A percentile compares a stretch with the other conserved stretches of the same genome.
These are phyloP conservation scores for Hyla sarda DNA, from an alignment of 2,113 vertebrate species.

Conservation along the genomic window DNA sequence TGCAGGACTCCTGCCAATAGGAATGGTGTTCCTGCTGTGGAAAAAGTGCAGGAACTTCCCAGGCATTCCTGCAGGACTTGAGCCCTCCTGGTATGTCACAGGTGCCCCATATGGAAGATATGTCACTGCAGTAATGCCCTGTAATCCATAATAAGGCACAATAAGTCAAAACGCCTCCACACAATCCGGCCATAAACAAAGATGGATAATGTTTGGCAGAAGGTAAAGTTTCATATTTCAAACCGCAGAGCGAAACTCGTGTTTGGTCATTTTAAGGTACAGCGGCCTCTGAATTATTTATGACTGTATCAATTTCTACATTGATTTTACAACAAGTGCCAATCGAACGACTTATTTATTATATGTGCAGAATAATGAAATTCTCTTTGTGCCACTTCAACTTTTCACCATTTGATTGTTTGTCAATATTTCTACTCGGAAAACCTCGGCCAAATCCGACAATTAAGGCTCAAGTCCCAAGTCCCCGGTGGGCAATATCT, in stretches of 20 bases:
- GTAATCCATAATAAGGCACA: not conserved
- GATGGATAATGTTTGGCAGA: not conserved
- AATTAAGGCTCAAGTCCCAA: not conserved
- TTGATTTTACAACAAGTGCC: slow-evolving; percentile 42
- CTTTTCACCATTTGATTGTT: slow-evolving; percentile 25
- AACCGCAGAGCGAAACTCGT: not conserved
- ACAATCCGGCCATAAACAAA: not conserved
- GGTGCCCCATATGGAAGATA: not conserved
- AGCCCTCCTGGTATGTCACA: too few species aligned
- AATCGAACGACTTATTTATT: slow-evolving; percentile 28
- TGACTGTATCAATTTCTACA: not conserved
- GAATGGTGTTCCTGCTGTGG: too few species aligned
- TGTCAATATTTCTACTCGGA: not conserved
- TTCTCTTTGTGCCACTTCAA: slow-evolving; percentile 23
- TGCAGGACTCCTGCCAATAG: too few species aligned
- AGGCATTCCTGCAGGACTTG: too few species aligned
- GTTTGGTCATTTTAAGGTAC: not conserved
- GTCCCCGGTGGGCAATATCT: not conserved
- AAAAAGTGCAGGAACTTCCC: too few species aligned
- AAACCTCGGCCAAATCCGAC: not conserved
- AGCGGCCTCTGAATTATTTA: slow-evolving; percentile 13
- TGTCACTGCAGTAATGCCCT: not conserved
- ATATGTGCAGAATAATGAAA: slow-evolving; percentile 1
- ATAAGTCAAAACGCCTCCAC: not conserved
- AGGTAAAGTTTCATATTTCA: not conserved